Percentiles rank a stretch among this genome's conserved stretches.
Conservation (phyloP, 1,140 invertebrate species). For the Drosophila pallidifrons region DNA sequence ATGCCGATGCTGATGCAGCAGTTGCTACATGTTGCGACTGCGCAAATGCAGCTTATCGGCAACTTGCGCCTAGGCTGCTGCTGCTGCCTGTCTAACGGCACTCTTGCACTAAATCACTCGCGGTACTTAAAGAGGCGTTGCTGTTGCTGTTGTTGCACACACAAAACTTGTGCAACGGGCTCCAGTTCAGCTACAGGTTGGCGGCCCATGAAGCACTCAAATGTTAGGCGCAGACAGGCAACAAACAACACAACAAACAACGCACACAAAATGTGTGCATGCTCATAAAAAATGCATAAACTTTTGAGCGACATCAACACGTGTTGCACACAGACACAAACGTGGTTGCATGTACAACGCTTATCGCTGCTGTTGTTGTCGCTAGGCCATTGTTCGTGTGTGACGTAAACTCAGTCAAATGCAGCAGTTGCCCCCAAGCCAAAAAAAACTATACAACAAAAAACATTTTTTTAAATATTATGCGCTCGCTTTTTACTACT, state of each 20-base stretch:
- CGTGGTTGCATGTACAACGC: conserved; percentile 6
- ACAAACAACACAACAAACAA: conserved; percentile 68
- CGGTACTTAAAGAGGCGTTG: conserved; percentile 80
- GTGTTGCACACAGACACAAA: conserved; percentile 16
- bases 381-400: conserved; percentile 64
- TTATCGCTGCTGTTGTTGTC: conserved; percentile 42
- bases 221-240: conserved; percentile 41
- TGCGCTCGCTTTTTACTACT: conserved; percentile 22
- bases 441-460: conserved; percentile 28
- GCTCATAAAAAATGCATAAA: conserved; percentile 57
- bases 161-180: conserved; percentile 73
- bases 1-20: conserved; percentile 25
- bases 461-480: conserved; percentile 27
- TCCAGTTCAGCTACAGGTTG: conserved; percentile 47
- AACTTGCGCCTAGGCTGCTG: not conserved
- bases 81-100: conserved; percentile 61
- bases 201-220: conserved; percentile 45
- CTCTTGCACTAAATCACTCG: conserved; percentile 77
- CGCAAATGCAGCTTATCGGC: conserved; percentile 57
- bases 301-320: conserved; percentile 55
- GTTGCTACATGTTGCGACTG: conserved; percentile 30
- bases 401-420: conserved; percentile 77
- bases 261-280: conserved; percentile 39
- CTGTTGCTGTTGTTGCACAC: conserved; percentile 26
- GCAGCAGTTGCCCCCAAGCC: conserved; percentile 53